A percentile compares a stretch with the other conserved stretches of the same genome.
Conservation (phyloP, 2,797 vertebrate species). For the Coregonus suidteri region DNA sequence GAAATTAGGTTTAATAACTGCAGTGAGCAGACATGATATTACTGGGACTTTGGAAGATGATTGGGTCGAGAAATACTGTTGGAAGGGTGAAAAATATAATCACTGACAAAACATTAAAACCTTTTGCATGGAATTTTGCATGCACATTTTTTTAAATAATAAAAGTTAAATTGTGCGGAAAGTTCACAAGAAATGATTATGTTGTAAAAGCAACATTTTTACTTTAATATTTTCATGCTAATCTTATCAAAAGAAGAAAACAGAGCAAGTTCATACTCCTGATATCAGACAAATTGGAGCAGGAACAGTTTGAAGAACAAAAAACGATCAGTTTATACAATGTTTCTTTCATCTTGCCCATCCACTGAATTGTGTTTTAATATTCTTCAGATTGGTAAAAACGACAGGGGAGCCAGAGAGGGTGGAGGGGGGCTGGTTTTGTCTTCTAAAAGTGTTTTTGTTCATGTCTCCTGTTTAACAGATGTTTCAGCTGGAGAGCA, state of each 20-base stretch:
- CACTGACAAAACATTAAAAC: slow-evolving; percentile 21
- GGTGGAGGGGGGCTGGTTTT: slow-evolving; percentile 38
- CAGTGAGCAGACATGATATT: slow-evolving; percentile 49
- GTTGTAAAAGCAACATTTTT: neutral
- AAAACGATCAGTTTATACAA: neutral
- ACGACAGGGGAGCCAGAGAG: slow-evolving; percentile 25
- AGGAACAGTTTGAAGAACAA: neutral
- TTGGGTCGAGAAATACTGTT: neutral
- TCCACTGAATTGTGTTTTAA: slow-evolving; percentile 29
- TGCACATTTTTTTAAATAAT: neutral
- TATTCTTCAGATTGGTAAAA: slow-evolving; percentile 40
- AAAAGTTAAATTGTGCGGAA: neutral
- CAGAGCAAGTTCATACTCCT: neutral
- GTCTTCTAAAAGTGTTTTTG: slow-evolving; percentile 60
- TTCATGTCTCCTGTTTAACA: slow-evolving; percentile 78
- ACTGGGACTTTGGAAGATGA: slow-evolving; percentile 9
- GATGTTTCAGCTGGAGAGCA: slow-evolving; percentile 69
- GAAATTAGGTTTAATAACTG: slow-evolving; percentile 49
- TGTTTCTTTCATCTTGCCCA: neutral
- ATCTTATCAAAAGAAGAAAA: neutral
- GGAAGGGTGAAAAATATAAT: slow-evolving; percentile 24
- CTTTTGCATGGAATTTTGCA: slow-evolving; percentile 9
- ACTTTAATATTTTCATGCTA: neutral
- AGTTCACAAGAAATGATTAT: neutral
- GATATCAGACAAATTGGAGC: neutral